Conservation (phyloP, 2,888 invertebrate genomes). For the Plagodis dolabraria region DNA sequence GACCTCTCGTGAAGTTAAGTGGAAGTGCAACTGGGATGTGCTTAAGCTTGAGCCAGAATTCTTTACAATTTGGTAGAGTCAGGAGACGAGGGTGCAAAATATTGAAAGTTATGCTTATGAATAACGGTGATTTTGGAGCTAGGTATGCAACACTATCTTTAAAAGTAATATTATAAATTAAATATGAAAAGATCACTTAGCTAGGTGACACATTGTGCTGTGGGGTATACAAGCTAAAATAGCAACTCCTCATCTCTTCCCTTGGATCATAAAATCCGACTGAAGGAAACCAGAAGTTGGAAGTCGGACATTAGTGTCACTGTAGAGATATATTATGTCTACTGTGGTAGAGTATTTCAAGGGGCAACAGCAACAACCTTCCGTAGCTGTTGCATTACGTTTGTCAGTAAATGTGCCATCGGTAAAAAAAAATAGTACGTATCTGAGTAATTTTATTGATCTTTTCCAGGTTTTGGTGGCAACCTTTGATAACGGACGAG, state of each 20-base stretch:
- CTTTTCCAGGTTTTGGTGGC: constrained; percentile 74
- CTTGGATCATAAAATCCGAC: no score
- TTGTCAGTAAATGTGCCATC: neutral
- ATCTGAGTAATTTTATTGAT: constrained; percentile 2
- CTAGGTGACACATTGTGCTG: no score
- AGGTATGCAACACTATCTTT: constrained; percentile 48
- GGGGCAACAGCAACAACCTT: no score
- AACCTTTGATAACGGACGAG: constrained; percentile 71
- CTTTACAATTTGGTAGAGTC: constrained; percentile 76
- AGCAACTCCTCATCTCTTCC: no score
- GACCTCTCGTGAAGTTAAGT: constrained; percentile 69
- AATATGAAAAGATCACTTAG: no score
- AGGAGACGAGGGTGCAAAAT: constrained; percentile 72
- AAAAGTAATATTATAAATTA: no score
- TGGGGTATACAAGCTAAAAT: no score
- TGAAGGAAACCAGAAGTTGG: no score
- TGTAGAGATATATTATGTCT: no score
- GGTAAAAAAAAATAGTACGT: neutral
- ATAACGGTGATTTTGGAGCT: constrained; percentile 75
- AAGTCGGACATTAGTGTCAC: no score
- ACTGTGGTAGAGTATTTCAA: no score
- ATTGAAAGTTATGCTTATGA: constrained; percentile 73
- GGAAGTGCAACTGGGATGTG: constrained; percentile 77
- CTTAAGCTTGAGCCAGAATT: constrained; percentile 69
- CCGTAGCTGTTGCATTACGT: neutral